Evolutionary conservation across 2,888 invertebrate genomes (phyloP).

Genomic region (Biston stratarius): DNA sequence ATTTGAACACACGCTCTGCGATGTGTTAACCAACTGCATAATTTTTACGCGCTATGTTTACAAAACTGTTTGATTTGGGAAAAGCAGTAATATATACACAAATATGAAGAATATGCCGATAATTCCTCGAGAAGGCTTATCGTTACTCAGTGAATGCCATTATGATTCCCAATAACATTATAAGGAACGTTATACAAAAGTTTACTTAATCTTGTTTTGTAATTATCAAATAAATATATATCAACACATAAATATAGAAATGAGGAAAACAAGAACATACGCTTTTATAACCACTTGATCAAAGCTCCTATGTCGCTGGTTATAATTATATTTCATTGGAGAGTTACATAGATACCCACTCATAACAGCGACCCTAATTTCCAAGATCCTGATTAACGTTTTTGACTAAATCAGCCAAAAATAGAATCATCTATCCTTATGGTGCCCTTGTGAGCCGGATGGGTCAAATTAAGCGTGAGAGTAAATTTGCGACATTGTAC

Average conservation of each 20-base stretch:
- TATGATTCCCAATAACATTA: background rate
- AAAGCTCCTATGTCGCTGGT: constrained; percentile 7
- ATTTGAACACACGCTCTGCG: too few species aligned
- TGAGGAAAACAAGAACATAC: background rate
- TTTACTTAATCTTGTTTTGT: background rate
- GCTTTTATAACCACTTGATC: constrained; percentile 8
- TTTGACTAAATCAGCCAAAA: constrained; percentile 18
- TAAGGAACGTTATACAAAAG: background rate
- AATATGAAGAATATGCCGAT: background rate
- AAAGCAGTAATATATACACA: too few species aligned
- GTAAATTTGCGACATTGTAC: constrained; percentile 14
- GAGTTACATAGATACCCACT: background rate
- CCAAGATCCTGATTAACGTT: constrained; percentile 21
- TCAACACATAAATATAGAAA: background rate
- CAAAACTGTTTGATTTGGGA: too few species aligned
- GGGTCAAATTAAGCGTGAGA: constrained; percentile 26
- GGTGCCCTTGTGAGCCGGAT: constrained; percentile 18
- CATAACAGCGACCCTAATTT: constrained; percentile 3
- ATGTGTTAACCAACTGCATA: too few species aligned
- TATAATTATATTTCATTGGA: constrained; percentile 7
- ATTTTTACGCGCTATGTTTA: too few species aligned
- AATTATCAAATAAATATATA: background rate
- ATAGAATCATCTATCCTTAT: constrained; percentile 21
- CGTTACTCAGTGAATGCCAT: background rate
- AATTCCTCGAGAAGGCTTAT: too few species aligned